Conservation (phyloP, 2,113 vertebrate genomes). For the Crocuta crocuta region DNA sequence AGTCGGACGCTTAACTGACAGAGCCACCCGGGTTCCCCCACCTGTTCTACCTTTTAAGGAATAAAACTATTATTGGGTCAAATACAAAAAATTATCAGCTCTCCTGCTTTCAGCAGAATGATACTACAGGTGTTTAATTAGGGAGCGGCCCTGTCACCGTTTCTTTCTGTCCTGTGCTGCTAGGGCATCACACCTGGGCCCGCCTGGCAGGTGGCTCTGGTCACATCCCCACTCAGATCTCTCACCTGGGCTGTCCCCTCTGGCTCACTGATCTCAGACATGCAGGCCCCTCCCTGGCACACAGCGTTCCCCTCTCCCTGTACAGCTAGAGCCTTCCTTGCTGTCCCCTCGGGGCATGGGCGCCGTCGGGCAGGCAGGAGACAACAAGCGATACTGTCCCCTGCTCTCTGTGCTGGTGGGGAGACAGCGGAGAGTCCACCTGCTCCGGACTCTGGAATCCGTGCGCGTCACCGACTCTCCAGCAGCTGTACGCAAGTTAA, state of each 20-base stretch:
- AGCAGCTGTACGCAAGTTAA: neutral
- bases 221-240: neutral
- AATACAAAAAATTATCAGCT: constrained; percentile 75
- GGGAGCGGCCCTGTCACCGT: neutral
- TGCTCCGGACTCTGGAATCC: neutral
- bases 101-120: constrained; percentile 74
- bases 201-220: neutral
- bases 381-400: neutral
- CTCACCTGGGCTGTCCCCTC: neutral
- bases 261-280: neutral
- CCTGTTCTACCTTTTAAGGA: constrained; percentile 51
- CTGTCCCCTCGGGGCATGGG: neutral
- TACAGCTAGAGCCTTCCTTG: accelerated
- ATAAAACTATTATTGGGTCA: constrained; percentile 61
- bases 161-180: neutral
- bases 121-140: constrained; percentile 55
- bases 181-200: neutral
- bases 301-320: accelerated
- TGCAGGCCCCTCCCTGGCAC: accelerated
- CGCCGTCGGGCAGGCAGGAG: neutral
- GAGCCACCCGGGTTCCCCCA: too few relatives aligned
- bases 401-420: neutral
- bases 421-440: neutral
- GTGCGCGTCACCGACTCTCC: neutral
- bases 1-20: too few relatives aligned